These are phyloP conservation scores for Equus quagga DNA, from an alignment of 2,113 vertebrate genomes.

Conservation along the genomic window DNA sequence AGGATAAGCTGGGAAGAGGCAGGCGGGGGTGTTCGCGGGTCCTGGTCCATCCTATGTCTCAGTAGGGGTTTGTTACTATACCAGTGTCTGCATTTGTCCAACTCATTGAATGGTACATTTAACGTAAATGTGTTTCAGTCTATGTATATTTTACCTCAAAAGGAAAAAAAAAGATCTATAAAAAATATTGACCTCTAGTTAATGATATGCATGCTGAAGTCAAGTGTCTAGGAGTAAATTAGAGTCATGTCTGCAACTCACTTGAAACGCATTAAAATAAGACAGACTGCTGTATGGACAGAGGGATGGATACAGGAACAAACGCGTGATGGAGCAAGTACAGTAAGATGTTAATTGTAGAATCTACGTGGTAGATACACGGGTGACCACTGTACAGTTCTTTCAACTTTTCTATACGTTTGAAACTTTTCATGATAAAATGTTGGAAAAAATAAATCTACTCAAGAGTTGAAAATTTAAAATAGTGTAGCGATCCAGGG, in stretches of 20 bases:
- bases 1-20: neutral
- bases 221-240: conserved; percentile 20
- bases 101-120: neutral
- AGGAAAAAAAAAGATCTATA: neutral
- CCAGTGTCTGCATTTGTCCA: neutral
- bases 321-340: neutral
- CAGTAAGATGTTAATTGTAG: neutral
- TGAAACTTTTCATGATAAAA: conserved; percentile 34
- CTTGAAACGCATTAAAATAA: conserved; percentile 48
- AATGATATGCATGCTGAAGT: neutral
- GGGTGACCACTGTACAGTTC: neutral
- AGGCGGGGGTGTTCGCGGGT: neutral
- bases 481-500: neutral
- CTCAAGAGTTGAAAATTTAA: neutral
- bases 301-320: neutral
- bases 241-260: conserved; percentile 7
- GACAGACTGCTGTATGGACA: neutral
- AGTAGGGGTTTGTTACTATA: neutral
- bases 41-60: neutral
- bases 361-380: neutral
- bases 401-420: neutral
- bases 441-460: conserved; percentile 13
- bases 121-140: neutral
- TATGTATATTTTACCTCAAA: conserved; percentile 57
- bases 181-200: conserved; percentile 31